Conservation (phyloP, 2,888 invertebrate species). For the Chrysodeixis includens region DNA sequence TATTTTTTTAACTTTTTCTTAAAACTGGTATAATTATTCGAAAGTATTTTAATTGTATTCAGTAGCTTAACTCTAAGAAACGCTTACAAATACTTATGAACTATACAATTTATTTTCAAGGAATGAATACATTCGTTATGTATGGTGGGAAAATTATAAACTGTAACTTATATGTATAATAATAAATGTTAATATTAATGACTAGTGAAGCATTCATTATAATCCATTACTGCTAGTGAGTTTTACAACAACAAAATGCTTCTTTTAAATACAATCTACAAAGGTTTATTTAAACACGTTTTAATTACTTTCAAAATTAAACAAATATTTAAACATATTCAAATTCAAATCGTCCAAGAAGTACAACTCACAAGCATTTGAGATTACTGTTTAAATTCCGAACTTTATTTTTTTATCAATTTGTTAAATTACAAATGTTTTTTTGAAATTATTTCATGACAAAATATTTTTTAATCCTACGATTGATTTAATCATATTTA, state of each 20-base stretch:
- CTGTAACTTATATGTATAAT: conserved; percentile 38
- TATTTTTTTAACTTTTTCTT: no score
- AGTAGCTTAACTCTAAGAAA: conserved; percentile 32
- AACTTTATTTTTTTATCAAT: no score
- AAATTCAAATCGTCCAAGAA: no score
- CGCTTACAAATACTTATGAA: conserved; percentile 35
- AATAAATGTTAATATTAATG: conserved; percentile 58
- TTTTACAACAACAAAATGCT: conserved; percentile 19
- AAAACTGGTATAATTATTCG: background rate
- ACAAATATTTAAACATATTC: no score
- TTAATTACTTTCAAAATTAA: no score
- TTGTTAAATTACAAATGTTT: background rate
- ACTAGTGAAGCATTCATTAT: conserved; percentile 58
- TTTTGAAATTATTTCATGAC: background rate
- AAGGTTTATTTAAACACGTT: background rate
- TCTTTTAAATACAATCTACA: conserved; percentile 1
- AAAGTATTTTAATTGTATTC: conserved; percentile 17
- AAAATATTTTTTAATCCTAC: background rate
- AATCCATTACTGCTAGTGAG: conserved; percentile 31
- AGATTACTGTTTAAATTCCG: no score
- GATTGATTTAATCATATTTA: background rate
- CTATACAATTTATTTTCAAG: conserved; percentile 21
- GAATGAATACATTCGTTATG: conserved; percentile 41
- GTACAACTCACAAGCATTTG: no score
- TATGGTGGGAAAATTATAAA: conserved; percentile 49